These are phyloP conservation scores for Onychomys torridus DNA, from an alignment of 2,797 vertebrate species.

Conservation along the genomic window DNA sequence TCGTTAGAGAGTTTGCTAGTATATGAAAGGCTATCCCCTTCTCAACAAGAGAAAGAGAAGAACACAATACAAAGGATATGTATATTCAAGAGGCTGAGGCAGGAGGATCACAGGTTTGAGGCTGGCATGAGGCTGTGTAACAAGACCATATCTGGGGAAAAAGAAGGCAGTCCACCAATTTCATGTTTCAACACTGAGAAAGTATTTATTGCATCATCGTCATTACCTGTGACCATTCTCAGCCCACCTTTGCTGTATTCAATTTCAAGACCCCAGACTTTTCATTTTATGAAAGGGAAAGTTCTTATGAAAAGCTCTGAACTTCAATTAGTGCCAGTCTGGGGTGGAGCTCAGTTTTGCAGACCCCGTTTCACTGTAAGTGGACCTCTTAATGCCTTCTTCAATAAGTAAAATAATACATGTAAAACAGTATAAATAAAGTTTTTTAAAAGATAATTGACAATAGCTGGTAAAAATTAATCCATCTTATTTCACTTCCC, in stretches of 20 bases:
- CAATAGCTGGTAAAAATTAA: background rate
- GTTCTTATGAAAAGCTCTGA: background rate
- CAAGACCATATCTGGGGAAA: background rate
- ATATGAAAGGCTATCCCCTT: background rate
- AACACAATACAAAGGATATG: background rate
- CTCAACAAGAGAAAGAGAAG: background rate
- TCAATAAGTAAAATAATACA: background rate
- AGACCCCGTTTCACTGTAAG: background rate
- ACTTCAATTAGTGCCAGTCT: background rate
- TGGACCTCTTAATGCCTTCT: background rate
- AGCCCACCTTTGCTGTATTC: background rate
- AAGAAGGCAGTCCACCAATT: background rate
- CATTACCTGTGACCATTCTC: background rate
- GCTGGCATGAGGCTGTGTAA: no score
- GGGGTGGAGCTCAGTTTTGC: background rate
- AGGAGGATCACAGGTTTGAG: background rate
- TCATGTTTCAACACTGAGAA: background rate
- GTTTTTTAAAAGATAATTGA: background rate
- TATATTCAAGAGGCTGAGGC: background rate
- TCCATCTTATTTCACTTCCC: background rate
- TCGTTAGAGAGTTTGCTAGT: background rate
- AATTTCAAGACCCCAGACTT: background rate
- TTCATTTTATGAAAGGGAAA: background rate
- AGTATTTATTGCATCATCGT: background rate
- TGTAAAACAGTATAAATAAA: background rate